Evolutionary conservation across 2,797 vertebrate genomes (phyloP).

Genomic region (Rhynchotus rufescens): DNA sequence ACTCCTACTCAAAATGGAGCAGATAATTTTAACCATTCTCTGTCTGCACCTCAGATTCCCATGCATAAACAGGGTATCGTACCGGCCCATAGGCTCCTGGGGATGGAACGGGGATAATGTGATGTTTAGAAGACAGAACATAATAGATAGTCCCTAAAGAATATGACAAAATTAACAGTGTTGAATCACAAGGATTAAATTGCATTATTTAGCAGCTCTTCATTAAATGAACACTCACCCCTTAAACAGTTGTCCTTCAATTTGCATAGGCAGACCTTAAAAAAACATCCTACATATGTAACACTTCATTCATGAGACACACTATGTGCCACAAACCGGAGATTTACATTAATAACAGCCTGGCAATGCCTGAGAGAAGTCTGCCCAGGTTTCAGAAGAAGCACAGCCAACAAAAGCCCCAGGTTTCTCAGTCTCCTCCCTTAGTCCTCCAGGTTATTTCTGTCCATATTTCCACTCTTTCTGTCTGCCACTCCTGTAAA

Average conservation of each 20-base stretch:
- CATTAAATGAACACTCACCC: neutral
- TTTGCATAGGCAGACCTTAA: constrained; percentile 1
- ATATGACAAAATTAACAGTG: neutral
- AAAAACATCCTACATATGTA: neutral
- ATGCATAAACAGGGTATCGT: neutral
- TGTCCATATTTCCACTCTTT: neutral
- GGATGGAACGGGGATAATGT: neutral
- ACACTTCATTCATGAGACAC: neutral
- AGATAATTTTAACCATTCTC: neutral
- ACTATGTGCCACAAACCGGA: neutral
- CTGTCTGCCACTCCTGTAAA: neutral
- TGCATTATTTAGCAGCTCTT: neutral
- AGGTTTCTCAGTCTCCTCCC: neutral
- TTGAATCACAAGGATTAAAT: neutral
- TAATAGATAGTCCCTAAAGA: neutral
- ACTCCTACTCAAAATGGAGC: neutral
- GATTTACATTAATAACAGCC: neutral
- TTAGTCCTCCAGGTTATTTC: constrained; percentile 36
- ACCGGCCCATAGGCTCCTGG: neutral
- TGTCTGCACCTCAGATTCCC: neutral
- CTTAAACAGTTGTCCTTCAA: neutral
- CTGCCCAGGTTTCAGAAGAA: neutral
- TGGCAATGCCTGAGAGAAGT: neutral
- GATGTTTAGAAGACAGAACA: neutral
- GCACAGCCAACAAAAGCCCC: neutral